Evolutionary conservation across 2,797 vertebrate species (phyloP).

Genomic region (Sarcophilus harrisii): DNA sequence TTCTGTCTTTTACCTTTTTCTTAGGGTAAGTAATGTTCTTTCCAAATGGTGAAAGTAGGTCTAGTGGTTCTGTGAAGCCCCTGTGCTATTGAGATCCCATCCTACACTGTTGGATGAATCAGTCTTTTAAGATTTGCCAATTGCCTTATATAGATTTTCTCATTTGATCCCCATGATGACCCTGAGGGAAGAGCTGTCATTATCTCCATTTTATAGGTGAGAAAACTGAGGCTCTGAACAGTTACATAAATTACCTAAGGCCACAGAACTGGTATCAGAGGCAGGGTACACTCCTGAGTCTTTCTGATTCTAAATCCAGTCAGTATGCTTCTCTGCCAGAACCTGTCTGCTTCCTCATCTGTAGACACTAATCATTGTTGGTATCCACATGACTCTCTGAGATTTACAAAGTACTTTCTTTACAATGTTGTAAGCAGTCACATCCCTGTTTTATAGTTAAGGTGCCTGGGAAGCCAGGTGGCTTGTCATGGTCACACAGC

Average conservation of each 20-base stretch:
- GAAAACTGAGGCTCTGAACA: no score
- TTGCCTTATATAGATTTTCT: not conserved
- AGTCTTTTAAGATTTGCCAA: not conserved
- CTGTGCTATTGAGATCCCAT: not conserved
- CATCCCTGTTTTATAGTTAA: not conserved
- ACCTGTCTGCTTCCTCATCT: no score
- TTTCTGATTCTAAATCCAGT: not conserved
- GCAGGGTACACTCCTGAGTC: rapidly evolving
- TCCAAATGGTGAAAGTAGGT: not conserved
- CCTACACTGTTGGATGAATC: rapidly evolving
- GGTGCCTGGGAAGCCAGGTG: not conserved
- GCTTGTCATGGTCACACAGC: not conserved
- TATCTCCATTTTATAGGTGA: no score
- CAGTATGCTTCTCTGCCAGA: not conserved
- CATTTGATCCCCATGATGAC: not conserved
- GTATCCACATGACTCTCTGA: not conserved
- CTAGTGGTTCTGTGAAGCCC: not conserved
- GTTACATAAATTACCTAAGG: rapidly evolving
- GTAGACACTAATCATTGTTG: not conserved
- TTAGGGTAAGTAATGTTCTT: not conserved
- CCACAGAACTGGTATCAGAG: rapidly evolving
- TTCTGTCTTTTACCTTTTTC: constrained; percentile 20
- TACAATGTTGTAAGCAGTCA: not conserved
- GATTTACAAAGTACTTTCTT: no score
- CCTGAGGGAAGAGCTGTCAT: no score